phyloP scores from a whole-genome alignment of 2,797 vertebrate species.

The Melanotaenia nigrans region DNA sequence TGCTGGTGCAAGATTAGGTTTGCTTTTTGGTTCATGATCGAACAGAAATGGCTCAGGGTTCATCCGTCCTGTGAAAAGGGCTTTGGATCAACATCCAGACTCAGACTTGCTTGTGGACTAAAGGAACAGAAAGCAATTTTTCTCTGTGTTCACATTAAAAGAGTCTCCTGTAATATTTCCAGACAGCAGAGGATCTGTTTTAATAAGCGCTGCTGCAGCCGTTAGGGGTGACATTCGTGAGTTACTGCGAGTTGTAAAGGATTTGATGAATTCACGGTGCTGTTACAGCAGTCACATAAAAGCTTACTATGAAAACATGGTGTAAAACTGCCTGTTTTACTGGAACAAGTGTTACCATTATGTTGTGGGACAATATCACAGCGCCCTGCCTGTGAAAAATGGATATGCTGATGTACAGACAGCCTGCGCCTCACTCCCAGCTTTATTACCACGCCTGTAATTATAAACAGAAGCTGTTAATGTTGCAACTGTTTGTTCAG shows the following conservation, averaged over 20 bases:
- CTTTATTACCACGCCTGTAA: conserved; percentile 46
- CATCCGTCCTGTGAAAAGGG: too few species aligned
- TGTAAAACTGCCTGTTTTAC: conserved; percentile 73
- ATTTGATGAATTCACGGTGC: conserved; percentile 66
- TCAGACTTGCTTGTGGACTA: not conserved
- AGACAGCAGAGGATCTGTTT: conserved; percentile 50
- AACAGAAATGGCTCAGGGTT: too few species aligned
- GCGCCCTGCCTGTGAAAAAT: conserved; percentile 33
- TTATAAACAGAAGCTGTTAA: conserved; percentile 47
- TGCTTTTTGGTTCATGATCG: too few species aligned
- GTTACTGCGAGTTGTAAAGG: conserved; percentile 60
- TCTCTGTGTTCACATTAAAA: not conserved
- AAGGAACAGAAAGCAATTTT: not conserved
- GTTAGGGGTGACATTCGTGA: conserved; percentile 48
- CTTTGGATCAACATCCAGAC: not conserved
- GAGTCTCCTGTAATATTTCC: conserved; percentile 54
- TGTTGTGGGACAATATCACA: conserved; percentile 47
- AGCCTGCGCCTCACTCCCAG: conserved; percentile 13
- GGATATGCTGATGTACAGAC: conserved; percentile 52
- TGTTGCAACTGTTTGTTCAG: conserved; percentile 51
- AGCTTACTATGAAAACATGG: conserved; percentile 75
- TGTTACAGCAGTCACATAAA: conserved; percentile 72
- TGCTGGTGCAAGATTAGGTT: too few species aligned
- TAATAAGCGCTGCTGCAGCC: conserved; percentile 65
- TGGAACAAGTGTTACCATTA: conserved; percentile 66